Conservation (phyloP, 2,888 invertebrate species). For the Idaea dimidiata region DNA sequence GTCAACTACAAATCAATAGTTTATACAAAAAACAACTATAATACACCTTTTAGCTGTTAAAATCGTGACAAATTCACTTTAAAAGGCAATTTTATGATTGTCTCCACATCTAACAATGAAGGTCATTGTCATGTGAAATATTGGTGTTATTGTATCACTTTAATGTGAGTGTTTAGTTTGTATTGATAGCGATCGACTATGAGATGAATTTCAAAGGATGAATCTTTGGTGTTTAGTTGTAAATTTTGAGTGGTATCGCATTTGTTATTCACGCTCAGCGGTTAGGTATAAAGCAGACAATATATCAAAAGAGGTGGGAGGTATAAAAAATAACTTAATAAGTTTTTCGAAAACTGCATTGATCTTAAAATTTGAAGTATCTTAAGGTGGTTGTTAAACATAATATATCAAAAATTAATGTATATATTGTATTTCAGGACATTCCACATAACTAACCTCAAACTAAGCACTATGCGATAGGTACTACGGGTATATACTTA, state of each 20-base stretch:
- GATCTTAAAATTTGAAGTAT: too few relatives aligned
- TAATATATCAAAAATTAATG: too few relatives aligned
- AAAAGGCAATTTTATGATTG: slow-evolving; percentile 57
- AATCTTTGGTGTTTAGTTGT: neutral
- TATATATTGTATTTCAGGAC: too few relatives aligned
- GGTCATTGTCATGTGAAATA: slow-evolving; percentile 8
- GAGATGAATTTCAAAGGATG: neutral
- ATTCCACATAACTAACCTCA: too few relatives aligned
- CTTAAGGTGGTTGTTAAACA: too few relatives aligned
- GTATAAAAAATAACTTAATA: too few relatives aligned
- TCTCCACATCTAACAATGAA: slow-evolving; percentile 26
- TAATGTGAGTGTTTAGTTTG: neutral
- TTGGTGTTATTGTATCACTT: slow-evolving; percentile 5
- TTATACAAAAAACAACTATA: slow-evolving; percentile 60
- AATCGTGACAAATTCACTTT: slow-evolving; percentile 73
- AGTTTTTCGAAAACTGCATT: too few relatives aligned
- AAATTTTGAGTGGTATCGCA: neutral
- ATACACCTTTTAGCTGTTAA: slow-evolving; percentile 69
- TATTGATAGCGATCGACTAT: neutral
- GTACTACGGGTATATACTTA: too few relatives aligned
- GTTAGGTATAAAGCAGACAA: slow-evolving; percentile 1
- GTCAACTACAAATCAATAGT: slow-evolving; percentile 66
- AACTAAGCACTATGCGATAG: too few relatives aligned
- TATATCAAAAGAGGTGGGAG: too few relatives aligned
- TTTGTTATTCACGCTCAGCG: slow-evolving; percentile 8